Conservation (phyloP, 1,140 invertebrate genomes). For the Probaryconus sp. region DNA sequence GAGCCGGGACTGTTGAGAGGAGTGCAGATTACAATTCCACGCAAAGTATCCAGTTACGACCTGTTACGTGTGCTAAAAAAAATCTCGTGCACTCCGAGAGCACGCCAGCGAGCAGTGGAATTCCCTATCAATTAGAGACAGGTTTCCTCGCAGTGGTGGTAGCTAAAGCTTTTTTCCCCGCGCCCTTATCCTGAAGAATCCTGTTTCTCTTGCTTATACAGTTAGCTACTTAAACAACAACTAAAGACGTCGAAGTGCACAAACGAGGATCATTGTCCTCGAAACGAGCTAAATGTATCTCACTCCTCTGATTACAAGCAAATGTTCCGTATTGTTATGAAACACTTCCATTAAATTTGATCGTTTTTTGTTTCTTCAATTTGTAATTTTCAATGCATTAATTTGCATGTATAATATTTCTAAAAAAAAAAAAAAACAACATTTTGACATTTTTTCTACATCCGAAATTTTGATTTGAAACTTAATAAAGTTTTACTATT, state of each 20-base stretch:
- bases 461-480: no score
- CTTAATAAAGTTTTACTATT: slow-evolving; percentile 48
- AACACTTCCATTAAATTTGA: slow-evolving; percentile 4
- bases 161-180: slow-evolving; percentile 49
- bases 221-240: slow-evolving; percentile 59
- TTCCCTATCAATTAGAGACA: slow-evolving; percentile 77
- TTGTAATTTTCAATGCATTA: no score
- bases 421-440: no score
- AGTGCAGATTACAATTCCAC: slow-evolving; percentile 69
- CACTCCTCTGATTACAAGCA: slow-evolving; percentile 45
- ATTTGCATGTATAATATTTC: no score
- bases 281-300: slow-evolving; percentile 33
- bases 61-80: slow-evolving; percentile 69
- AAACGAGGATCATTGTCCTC: slow-evolving; percentile 59
- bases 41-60: slow-evolving; percentile 72
- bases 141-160: slow-evolving; percentile 66
- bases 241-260: slow-evolving; percentile 46
- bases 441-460: no score
- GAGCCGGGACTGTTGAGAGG: slow-evolving; percentile 6
- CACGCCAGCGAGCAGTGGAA: slow-evolving; percentile 63
- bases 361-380: no score
- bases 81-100: slow-evolving; percentile 59
- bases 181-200: slow-evolving; percentile 61
- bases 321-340: slow-evolving; percentile 43
- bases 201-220: slow-evolving; percentile 60